phyloP scores from a whole-genome alignment of 1,140 invertebrate genomes.

The Pantala flavescens region DNA sequence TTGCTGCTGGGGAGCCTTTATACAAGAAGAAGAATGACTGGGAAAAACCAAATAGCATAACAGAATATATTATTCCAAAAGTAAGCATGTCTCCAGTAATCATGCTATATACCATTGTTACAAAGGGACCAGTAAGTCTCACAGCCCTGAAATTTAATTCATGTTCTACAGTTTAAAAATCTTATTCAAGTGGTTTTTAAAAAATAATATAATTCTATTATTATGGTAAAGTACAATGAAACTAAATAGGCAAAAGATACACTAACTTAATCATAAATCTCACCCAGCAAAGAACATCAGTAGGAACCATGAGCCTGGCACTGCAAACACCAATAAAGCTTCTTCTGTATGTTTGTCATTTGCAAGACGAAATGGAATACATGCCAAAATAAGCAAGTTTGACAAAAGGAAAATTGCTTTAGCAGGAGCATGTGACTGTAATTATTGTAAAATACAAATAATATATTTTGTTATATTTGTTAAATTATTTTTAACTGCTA shows the following conservation, averaged over 20 bases:
- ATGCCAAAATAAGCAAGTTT: conserved; percentile 82
- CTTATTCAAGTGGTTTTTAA: not conserved
- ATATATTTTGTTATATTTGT: conserved; percentile 11
- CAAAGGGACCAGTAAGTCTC: conserved; percentile 88
- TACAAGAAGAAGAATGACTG: conserved; percentile 96
- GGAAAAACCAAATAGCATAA: conserved; percentile 89
- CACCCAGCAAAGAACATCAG: conserved; percentile 98
- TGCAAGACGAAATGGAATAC: conserved; percentile 77
- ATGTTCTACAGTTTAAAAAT: not conserved
- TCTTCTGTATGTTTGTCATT: conserved; percentile 73
- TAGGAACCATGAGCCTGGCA: conserved; percentile 93
- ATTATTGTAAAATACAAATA: conserved; percentile 23
- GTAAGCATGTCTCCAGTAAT: conserved; percentile 95
- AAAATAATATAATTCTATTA: not conserved
- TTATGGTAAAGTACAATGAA: not conserved
- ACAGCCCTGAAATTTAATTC: conserved; percentile 59
- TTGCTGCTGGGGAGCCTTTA: conserved; percentile 75
- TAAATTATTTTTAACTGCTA: no score
- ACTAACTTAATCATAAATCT: conserved; percentile 24
- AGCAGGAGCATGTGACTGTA: conserved; percentile 80
- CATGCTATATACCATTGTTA: conserved; percentile 98
- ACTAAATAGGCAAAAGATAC: not conserved
- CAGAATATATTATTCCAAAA: conserved; percentile 90
- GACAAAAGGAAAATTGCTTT: conserved; percentile 89
- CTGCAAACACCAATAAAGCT: conserved; percentile 78